Evolutionary conservation across 2,888 invertebrate genomes (phyloP).

Genomic region (Zygothrica quintamaculata): DNA sequence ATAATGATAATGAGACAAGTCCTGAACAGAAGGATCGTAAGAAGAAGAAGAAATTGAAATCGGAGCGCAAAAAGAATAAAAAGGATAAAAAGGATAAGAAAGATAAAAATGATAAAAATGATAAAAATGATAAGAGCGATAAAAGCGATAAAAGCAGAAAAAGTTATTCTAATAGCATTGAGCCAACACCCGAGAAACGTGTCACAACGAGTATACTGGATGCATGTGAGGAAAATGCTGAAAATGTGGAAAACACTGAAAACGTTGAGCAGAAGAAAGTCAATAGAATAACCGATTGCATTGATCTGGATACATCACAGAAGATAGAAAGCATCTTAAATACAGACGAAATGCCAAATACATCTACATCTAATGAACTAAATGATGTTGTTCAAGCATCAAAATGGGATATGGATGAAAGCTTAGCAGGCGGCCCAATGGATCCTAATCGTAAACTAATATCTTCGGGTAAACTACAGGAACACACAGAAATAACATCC

Average conservation of each 20-base stretch:
- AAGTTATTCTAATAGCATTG: constrained; percentile 30
- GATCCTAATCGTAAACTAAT: constrained; percentile 85
- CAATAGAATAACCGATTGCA: constrained; percentile 19
- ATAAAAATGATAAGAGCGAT: constrained; percentile 58
- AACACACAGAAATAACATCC: constrained; percentile 89
- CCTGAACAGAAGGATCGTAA: constrained; percentile 50
- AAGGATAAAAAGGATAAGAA: constrained; percentile 72
- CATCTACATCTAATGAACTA: constrained; percentile 67
- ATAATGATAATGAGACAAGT: constrained; percentile 47
- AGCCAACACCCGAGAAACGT: constrained; percentile 32
- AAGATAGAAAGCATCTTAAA: constrained; percentile 71
- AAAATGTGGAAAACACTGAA: too few relatives aligned
- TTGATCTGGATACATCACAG: constrained; percentile 51
- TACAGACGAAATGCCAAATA: constrained; percentile 56
- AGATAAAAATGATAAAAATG: constrained; percentile 60
- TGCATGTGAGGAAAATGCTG: constrained; percentile 22
- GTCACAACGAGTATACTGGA: constrained; percentile 13
- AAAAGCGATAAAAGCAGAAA: constrained; percentile 51
- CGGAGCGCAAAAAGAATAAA: constrained; percentile 76
- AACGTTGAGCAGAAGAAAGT: too few relatives aligned
- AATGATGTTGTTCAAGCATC: constrained; percentile 91
- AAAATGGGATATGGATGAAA: constrained; percentile 97
- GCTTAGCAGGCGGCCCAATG: constrained; percentile 85
- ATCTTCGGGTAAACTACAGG: constrained; percentile 82
- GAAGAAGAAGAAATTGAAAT: constrained; percentile 67